Percentiles rank a stretch among this genome's conserved stretches.
Evolutionary conservation across 2,888 invertebrate species (phyloP).

Genomic region (Drosophila pseudotalamancana): DNA sequence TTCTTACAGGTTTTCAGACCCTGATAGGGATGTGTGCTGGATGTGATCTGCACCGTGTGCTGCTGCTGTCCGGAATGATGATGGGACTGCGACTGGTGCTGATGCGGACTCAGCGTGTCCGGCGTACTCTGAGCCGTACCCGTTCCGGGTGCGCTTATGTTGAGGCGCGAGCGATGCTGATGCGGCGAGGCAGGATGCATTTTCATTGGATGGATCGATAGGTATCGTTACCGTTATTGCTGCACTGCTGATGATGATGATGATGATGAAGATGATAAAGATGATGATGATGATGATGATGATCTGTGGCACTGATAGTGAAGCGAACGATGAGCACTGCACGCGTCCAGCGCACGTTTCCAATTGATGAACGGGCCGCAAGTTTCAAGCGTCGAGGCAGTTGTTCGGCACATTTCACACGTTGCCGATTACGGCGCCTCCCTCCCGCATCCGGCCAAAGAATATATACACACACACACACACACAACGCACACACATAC

Average conservation of each 20-base stretch:
- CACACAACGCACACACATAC: not conserved
- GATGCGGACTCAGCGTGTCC: conserved; percentile 42
- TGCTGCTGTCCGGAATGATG: conserved; percentile 35
- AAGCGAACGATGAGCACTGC: conserved; percentile 50
- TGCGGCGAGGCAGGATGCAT: conserved; percentile 78
- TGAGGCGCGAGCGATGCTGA: conserved; percentile 72
- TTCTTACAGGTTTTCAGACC: conserved; percentile 78
- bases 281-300: too few species aligned
- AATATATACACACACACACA: conserved; percentile 22
- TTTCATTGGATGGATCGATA: not conserved
- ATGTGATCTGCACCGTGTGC: conserved; percentile 62
- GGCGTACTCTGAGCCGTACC: conserved; percentile 41
- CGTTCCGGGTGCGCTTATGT: conserved; percentile 54
- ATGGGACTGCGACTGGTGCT: conserved; percentile 22
- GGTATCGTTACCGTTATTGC: not conserved
- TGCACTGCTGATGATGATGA: not conserved
- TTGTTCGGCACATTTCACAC: conserved; percentile 67
- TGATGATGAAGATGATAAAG: too few species aligned
- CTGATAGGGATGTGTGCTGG: conserved; percentile 71
- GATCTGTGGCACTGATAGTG: not conserved
- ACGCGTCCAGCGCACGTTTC: conserved; percentile 68
- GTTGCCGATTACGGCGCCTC: conserved; percentile 48
- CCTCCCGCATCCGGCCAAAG: conserved; percentile 38
- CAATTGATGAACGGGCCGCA: conserved; percentile 48
- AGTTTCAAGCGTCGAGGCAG: conserved; percentile 38